phyloP scores from a whole-genome alignment of 1,140 invertebrate species.

The Periplaneta americana region DNA sequence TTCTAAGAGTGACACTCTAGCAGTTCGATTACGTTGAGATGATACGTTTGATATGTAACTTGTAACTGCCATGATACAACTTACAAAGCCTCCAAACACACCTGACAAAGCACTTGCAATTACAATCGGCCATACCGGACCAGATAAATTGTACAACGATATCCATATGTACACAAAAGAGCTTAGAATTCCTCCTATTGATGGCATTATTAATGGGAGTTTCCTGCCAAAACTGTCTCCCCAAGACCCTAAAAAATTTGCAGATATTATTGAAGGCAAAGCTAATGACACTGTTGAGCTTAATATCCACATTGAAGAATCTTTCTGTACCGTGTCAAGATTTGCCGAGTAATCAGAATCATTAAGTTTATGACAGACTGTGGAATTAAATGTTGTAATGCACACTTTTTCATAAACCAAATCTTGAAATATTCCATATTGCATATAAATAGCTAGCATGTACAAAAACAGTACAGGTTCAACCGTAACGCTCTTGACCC shows the following conservation, averaged over 20 bases:
- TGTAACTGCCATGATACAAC: constrained; percentile 39
- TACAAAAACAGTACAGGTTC: constrained; percentile 46
- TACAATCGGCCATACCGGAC: constrained; percentile 31
- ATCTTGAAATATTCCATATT: constrained; percentile 40
- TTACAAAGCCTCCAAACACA: constrained; percentile 38
- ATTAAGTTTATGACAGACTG: constrained; percentile 30
- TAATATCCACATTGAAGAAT: constrained; percentile 37
- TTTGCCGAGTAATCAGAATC: constrained; percentile 25
- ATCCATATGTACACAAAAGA: constrained; percentile 36
- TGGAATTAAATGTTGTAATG: constrained; percentile 18
- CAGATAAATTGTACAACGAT: constrained; percentile 31
- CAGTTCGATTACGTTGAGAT: constrained; percentile 31
- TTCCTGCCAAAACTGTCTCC: constrained; percentile 40
- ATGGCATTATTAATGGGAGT: constrained; percentile 39
- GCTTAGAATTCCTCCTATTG: constrained; percentile 35
- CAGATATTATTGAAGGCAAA: constrained; percentile 36
- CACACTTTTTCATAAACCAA: constrained; percentile 41
- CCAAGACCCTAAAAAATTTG: constrained; percentile 37
- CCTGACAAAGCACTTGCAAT: constrained; percentile 38
- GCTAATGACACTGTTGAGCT: constrained; percentile 36
- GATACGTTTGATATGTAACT: constrained; percentile 41
- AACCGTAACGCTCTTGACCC: constrained; percentile 29
- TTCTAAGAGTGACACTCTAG: constrained; percentile 41
- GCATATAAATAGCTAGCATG: constrained; percentile 41
- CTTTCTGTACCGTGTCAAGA: constrained; percentile 32